phyloP scores from a whole-genome alignment of 1,140 invertebrate genomes.

The Periplaneta americana region DNA sequence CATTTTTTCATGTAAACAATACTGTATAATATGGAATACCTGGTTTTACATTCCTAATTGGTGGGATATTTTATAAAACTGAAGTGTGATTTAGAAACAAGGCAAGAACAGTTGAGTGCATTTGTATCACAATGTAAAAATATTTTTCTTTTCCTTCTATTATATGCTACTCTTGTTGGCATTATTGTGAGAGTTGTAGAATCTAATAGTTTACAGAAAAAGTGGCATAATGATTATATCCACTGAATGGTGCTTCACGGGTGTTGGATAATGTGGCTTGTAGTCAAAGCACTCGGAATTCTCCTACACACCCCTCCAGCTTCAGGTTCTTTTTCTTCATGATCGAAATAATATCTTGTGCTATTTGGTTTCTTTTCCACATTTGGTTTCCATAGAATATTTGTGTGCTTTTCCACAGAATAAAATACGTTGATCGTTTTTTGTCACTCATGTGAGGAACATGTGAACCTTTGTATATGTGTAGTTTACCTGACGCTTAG shows the following conservation, averaged over 20 bases:
- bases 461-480: background rate
- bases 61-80: background rate
- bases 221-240: background rate
- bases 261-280: background rate
- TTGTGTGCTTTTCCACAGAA: background rate
- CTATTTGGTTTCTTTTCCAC: background rate
- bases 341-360: background rate
- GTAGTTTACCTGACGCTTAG: background rate
- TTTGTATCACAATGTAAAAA: background rate
- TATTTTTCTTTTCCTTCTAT: background rate
- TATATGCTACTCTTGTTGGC: background rate
- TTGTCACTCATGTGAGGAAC: background rate
- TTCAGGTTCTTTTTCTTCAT: background rate
- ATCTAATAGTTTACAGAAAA: background rate
- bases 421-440: background rate
- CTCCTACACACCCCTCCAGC: background rate
- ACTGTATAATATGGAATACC: background rate
- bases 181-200: background rate
- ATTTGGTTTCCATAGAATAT: background rate
- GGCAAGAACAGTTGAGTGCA: too few species aligned
- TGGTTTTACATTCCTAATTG: background rate
- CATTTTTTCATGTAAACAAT: slow-evolving; percentile 8
- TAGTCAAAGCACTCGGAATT: background rate
- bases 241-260: too few species aligned
- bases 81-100: background rate